Evolutionary conservation across 2,888 invertebrate species (phyloP).

Genomic region (Arrhopalites spinosus): DNA sequence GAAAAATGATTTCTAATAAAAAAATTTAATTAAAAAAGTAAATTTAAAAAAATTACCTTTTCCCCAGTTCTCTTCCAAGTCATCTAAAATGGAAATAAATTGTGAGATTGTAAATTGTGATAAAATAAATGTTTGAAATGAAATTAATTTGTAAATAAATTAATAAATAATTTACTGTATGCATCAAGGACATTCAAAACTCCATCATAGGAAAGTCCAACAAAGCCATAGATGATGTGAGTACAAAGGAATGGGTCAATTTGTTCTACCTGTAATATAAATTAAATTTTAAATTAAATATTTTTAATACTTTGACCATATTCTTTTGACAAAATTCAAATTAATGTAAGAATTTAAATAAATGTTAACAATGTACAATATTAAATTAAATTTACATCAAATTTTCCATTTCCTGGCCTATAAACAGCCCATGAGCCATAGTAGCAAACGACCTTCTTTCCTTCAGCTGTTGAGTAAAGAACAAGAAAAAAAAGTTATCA

Average conservation of each 20-base stretch:
- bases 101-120: no score
- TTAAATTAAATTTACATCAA: slow-evolving; percentile 59
- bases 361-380: no score
- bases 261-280: slow-evolving; percentile 60
- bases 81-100: no score
- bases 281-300: no score
- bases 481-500: not conserved
- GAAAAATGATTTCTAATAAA: no score
- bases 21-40: no score
- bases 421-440: slow-evolving; percentile 78
- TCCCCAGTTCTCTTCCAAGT: slow-evolving; percentile 68
- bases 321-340: no score
- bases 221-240: slow-evolving; percentile 75
- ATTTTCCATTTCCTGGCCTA: slow-evolving; percentile 69
- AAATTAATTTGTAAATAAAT: no score
- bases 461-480: not conserved
- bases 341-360: no score
- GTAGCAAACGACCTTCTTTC: slow-evolving; percentile 71
- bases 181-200: slow-evolving; percentile 58
- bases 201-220: slow-evolving; percentile 67
- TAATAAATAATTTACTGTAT: no score
- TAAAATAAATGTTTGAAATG: no score
- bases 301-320: no score
- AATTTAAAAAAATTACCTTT: slow-evolving; percentile 56
- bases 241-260: slow-evolving; percentile 74